Conservation (phyloP, 1,140 invertebrate genomes). For the Bombus pascuorum region DNA sequence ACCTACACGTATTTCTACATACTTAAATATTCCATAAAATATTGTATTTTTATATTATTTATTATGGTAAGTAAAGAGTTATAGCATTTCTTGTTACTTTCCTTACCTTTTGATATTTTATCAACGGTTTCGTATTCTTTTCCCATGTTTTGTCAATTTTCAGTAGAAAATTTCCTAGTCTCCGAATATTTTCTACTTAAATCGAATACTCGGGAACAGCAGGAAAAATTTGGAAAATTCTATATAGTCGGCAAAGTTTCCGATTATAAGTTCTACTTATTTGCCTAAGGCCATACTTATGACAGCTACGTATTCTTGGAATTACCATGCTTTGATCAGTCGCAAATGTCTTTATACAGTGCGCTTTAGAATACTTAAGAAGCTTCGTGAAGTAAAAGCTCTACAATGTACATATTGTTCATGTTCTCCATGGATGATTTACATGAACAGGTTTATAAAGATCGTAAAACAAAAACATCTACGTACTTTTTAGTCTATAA, state of each 20-base stretch:
- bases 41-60: too few species aligned
- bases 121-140: too few species aligned
- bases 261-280: fast-evolving
- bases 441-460: conserved; percentile 30
- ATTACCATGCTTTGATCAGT: neutral
- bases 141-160: too few species aligned
- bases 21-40: too few species aligned
- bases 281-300: neutral
- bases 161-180: too few species aligned
- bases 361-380: conserved; percentile 5
- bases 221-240: neutral
- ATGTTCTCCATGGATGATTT: conserved; percentile 46
- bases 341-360: neutral
- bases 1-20: too few species aligned
- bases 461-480: neutral
- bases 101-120: too few species aligned
- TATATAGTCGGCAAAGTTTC: neutral
- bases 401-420: conserved; percentile 23
- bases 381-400: neutral
- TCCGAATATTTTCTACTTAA: too few species aligned
- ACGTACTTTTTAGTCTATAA: neutral
- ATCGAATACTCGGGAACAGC: too few species aligned
- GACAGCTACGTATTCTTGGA: neutral
- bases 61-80: too few species aligned
- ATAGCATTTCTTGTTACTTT: too few species aligned